A percentile compares a stretch with the other conserved stretches of the same genome.
phyloP scores from a whole-genome alignment of 2,888 invertebrate genomes.

The Synergus umbraculus region DNA sequence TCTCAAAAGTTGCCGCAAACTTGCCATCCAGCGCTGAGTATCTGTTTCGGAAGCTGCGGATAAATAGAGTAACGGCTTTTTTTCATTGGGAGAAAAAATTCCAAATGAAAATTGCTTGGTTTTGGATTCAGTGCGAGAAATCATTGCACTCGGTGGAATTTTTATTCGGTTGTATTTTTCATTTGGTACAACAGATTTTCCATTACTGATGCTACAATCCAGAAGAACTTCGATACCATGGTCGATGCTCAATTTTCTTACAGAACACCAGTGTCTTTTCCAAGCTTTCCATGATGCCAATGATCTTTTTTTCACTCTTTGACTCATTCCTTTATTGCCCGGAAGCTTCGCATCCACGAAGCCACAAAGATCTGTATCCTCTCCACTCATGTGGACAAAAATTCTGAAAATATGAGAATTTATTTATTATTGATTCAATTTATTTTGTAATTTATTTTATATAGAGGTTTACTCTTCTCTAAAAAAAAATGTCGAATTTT shows the following conservation, averaged over 20 bases:
- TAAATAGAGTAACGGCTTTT: slow-evolving; percentile 83
- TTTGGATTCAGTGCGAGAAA: slow-evolving; percentile 83
- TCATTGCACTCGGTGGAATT: slow-evolving; percentile 81
- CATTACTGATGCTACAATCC: slow-evolving; percentile 62
- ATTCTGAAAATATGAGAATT: background rate
- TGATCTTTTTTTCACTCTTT: slow-evolving; percentile 68
- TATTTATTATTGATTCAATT: background rate
- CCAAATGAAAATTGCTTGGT: slow-evolving; percentile 85
- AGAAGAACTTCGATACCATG: slow-evolving; percentile 65
- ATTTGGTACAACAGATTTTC: slow-evolving; percentile 51
- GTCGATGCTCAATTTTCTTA: slow-evolving; percentile 65
- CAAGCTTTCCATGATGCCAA: slow-evolving; percentile 70
- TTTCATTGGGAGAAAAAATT: slow-evolving; percentile 81
- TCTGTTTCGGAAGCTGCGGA: slow-evolving; percentile 83
- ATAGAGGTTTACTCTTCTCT: no score
- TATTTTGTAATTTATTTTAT: no score
- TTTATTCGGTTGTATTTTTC: slow-evolving; percentile 67
- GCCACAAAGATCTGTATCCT: slow-evolving; percentile 68
- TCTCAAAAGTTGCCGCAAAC: slow-evolving; percentile 71
- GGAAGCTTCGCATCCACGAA: slow-evolving; percentile 72
- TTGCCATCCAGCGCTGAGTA: slow-evolving; percentile 85
- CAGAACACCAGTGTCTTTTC: slow-evolving; percentile 73
- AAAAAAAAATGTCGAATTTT: no score
- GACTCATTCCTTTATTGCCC: slow-evolving; percentile 65
- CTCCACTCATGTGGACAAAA: slow-evolving; percentile 42